Evolutionary conservation across 2,797 vertebrate species (phyloP).

Genomic region (Acanthiza pusilla): DNA sequence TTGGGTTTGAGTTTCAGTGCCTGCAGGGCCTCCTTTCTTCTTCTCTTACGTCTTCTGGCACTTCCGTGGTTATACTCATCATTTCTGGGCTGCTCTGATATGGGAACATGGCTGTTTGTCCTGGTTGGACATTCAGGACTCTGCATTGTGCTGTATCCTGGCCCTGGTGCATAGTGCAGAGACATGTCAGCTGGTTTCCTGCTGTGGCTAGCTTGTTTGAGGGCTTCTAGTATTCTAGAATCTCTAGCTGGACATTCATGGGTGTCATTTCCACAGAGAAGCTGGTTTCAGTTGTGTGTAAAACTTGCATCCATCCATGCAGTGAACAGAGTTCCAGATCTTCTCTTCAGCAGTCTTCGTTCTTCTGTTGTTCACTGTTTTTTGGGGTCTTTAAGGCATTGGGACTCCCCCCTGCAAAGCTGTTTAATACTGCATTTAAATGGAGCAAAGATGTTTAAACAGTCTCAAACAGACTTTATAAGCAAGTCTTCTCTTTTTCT

Average conservation of each 20-base stretch:
- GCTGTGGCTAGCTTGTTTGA: background rate
- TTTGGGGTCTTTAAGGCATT: background rate
- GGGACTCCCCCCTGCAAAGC: background rate
- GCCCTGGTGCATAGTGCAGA: background rate
- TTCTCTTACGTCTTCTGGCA: background rate
- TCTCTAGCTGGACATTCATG: background rate
- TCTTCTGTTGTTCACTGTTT: background rate
- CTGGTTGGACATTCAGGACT: background rate
- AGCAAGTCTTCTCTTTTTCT: constrained; percentile 6
- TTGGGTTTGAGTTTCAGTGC: background rate
- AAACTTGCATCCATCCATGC: background rate
- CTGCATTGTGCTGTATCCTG: background rate
- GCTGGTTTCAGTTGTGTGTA: background rate
- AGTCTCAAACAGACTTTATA: constrained; percentile 16
- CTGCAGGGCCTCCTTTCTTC: background rate
- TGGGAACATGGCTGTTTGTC: background rate
- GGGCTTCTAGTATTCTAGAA: background rate
- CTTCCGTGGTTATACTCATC: background rate
- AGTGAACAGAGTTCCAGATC: background rate
- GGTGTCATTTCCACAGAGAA: background rate
- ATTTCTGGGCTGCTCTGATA: background rate
- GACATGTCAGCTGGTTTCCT: background rate
- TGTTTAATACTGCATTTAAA: constrained; percentile 30
- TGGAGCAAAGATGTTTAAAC: constrained; percentile 14
- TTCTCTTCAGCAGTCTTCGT: constrained; percentile 6